Evolutionary conservation across 2,113 vertebrate genomes (phyloP).

Genomic region (Halichoerus grypus): DNA sequence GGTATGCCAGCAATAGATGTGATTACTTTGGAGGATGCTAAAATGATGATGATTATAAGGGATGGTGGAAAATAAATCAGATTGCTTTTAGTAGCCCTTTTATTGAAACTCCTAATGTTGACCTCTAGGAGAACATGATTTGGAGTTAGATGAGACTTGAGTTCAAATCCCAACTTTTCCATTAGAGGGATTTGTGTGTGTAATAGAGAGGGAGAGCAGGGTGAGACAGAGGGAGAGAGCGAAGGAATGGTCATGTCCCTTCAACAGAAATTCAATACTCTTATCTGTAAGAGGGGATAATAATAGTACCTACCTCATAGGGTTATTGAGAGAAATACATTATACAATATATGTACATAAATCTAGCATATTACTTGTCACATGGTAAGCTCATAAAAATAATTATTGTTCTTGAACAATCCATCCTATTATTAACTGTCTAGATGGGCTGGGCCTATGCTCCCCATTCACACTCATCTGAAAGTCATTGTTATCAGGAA

Average conservation of each 20-base stretch:
- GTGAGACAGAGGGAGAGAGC: no score
- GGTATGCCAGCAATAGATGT: rapidly evolving
- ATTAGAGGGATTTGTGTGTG: neutral
- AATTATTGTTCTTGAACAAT: neutral
- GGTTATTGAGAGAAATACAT: neutral
- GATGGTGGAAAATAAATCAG: neutral
- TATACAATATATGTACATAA: neutral
- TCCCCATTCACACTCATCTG: neutral
- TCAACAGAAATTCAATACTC: neutral
- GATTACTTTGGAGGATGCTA: neutral
- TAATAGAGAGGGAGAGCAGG: neutral
- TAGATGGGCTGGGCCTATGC: neutral
- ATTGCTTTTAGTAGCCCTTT: neutral
- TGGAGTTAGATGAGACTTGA: neutral
- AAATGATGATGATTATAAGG: neutral
- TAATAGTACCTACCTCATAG: neutral
- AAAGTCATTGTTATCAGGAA: neutral
- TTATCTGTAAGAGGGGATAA: neutral
- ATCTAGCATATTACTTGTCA: neutral
- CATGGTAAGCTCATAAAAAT: neutral
- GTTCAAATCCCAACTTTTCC: slow-evolving; percentile 19
- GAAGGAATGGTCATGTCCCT: neutral
- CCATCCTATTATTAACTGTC: neutral
- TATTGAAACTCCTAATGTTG: neutral
- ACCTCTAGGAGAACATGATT: neutral